A percentile compares a stretch with the other conserved stretches of the same genome.
Evolutionary conservation across 1,140 invertebrate genomes (phyloP).

Genomic region (Acromyrmex heyeri): DNA sequence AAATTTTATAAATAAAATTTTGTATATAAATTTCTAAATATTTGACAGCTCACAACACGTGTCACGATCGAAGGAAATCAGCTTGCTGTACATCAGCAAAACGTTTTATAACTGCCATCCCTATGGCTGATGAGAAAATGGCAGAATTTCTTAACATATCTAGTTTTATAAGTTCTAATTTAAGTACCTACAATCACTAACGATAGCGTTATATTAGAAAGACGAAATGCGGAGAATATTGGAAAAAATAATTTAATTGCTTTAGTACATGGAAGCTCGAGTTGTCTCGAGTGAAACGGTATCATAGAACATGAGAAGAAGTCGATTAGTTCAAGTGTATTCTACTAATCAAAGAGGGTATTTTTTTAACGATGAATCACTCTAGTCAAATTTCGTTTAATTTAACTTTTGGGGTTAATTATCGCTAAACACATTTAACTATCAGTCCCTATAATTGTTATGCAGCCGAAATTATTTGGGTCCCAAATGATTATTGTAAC

Average conservation of each 20-base stretch:
- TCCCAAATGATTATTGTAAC: constrained; percentile 74
- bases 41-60: background rate
- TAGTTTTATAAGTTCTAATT: constrained; percentile 58
- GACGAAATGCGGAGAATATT: constrained; percentile 44
- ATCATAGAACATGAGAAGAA: constrained; percentile 23
- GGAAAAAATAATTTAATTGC: constrained; percentile 30
- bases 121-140: constrained; percentile 62
- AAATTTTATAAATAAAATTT: constrained; percentile 22
- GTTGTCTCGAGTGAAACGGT: constrained; percentile 3
- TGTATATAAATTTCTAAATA: constrained; percentile 18
- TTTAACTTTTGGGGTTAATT: constrained; percentile 13
- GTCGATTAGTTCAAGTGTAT: background rate
- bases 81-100: constrained; percentile 33
- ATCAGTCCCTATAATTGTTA: constrained; percentile 62
- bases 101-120: constrained; percentile 36
- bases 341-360: constrained; percentile 12
- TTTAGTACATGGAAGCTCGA: constrained; percentile 30
- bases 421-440: constrained; percentile 53
- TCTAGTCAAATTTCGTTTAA: constrained; percentile 21
- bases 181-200: constrained; percentile 70
- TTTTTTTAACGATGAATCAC: background rate
- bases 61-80: constrained; percentile 25
- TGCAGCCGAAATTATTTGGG: constrained; percentile 71
- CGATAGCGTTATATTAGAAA: constrained; percentile 45
- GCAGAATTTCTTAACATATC: constrained; percentile 58